Evolutionary conservation across 2,113 vertebrate species (phyloP).

Genomic region (Tylochromis polylepis): DNA sequence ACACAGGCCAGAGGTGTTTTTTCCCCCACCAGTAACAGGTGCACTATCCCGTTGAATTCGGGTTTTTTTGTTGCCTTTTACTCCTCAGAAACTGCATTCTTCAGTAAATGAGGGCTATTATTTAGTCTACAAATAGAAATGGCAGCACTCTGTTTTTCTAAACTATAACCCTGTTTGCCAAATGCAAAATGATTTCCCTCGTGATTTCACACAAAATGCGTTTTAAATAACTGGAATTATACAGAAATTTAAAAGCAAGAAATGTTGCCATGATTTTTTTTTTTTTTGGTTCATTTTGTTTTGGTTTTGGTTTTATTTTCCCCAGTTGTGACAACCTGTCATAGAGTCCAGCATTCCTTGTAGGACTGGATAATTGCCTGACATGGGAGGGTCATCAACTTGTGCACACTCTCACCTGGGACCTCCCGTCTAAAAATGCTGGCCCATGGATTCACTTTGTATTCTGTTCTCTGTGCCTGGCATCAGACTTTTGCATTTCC

Average conservation of each 20-base stretch:
- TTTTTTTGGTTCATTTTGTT: not conserved
- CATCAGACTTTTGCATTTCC: not conserved
- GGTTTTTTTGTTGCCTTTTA: not conserved
- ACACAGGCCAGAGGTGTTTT: not conserved
- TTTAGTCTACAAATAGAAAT: not conserved
- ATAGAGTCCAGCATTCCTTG: not conserved
- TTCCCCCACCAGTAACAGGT: not conserved
- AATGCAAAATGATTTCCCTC: not conserved
- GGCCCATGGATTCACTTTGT: not conserved
- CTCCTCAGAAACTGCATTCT: not conserved
- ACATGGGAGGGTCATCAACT: not conserved
- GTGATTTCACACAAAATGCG: not conserved
- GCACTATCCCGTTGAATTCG: not conserved
- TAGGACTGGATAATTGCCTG: not conserved
- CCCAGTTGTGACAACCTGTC: not conserved
- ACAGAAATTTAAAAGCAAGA: not conserved
- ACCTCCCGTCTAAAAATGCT: not conserved
- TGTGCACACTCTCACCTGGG: not conserved
- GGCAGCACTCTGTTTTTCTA: not conserved
- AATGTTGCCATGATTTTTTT: not conserved
- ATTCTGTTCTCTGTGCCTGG: not conserved
- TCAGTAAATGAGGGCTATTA: not conserved
- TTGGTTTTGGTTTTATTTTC: rapidly evolving
- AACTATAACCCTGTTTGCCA: not conserved
- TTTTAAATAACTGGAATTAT: not conserved